Base-by-base conservation (phyloP, 2,113 vertebrate species). In the Phylloscopus trochiloides region DNA sequence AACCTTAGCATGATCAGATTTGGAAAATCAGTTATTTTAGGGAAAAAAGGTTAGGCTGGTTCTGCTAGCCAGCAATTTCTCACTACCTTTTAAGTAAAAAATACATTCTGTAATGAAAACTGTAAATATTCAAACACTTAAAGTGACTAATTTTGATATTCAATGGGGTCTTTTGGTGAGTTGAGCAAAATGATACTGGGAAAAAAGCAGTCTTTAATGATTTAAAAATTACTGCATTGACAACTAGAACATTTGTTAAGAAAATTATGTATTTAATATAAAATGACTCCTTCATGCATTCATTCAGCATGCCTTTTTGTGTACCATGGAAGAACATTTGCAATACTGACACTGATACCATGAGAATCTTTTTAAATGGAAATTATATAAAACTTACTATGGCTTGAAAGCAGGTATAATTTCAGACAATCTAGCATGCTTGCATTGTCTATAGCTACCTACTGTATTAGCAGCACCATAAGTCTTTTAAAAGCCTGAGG, bases 301-400 rank as follows among this genome's bases (percentile, higher is more conserved):
- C 10, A 25, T 63, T 52, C 14, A 82, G 61, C 5, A 31, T 36
- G 32, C 31, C 20, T 59, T 52, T 76, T 76, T 26, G 45, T 65
- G 17, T 17, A 73, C 11, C 25, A 29, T 0, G 0, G 17, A 80
- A 87, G 12, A n/a, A 73, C 0, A 6, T 66, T 62, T 59, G 5
- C 34, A 82, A 79, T 62, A 38, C 34, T 57, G 68, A 40, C 24
- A 57, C 4, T 32, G 50, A 80, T 61, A 65, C 36, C 17, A 48
- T n/a, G 2, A 65, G 4, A n/a, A 57, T 31, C 32, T 67, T 70
- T 74, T 84, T 7, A 38, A 66, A 74, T 25, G 7, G 36, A 73
- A 73, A 24, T 12, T 66, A 74, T 81, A 50, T 48, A 80, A 32
- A 70, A 77, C 20, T 7, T 66, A 45, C 7, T 42, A 17, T 10